Percentiles rank a stretch among this genome's conserved stretches.
Evolutionary conservation across 2,797 vertebrate species (phyloP).

Genomic region (Scolopax bukidnonensis): DNA sequence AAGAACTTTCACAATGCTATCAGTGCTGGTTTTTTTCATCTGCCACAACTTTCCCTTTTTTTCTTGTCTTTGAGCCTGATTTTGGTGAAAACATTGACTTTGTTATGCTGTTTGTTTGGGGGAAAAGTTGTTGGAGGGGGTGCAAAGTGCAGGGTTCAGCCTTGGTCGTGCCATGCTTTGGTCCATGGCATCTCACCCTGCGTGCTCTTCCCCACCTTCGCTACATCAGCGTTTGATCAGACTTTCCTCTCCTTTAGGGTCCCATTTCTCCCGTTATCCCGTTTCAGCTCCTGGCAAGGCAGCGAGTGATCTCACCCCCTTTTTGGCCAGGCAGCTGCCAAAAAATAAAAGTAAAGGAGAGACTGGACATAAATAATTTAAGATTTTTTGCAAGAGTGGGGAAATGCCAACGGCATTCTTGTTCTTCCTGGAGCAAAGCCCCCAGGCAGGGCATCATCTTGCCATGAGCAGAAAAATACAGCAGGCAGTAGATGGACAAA

Average conservation of each 20-base stretch:
- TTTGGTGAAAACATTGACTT: not conserved
- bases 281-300: constrained; percentile 6
- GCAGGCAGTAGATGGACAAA: not conserved
- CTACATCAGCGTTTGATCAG: not conserved
- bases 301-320: constrained; percentile 18
- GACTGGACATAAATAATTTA: constrained; percentile 15
- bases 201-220: rapidly evolving
- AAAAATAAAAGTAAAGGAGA: not conserved
- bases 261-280: not conserved
- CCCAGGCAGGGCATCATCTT: not conserved
- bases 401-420: not conserved
- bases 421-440: not conserved
- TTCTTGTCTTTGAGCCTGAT: not conserved
- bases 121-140: not conserved
- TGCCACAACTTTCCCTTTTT: not conserved
- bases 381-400: not conserved
- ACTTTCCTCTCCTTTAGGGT: not conserved
- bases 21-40: not conserved
- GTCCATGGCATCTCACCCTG: not conserved
- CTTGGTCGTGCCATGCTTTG: rapidly evolving
- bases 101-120: not conserved
- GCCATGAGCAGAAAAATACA: not conserved
- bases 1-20: not conserved
- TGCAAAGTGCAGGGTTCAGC: not conserved
- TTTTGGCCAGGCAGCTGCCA: constrained; percentile 9